Conservation (phyloP, 30 jellyfish, hydroid and myxozoan species). For the Cassiopea andromeda region DNA sequence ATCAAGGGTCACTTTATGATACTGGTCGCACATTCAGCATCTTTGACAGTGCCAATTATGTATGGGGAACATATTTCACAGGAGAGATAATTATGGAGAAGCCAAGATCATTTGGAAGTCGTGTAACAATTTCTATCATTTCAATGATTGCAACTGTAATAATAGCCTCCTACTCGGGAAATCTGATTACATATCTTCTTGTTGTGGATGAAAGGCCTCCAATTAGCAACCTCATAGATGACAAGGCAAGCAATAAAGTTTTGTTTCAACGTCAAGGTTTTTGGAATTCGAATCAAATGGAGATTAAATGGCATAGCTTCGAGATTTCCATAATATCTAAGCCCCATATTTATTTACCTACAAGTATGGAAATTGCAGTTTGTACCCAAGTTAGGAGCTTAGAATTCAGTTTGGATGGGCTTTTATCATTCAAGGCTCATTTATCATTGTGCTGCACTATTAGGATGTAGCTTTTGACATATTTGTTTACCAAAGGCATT, state of each 20-base stretch:
- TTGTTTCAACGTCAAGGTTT: background rate
- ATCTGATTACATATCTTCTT: slow-evolving; percentile 23
- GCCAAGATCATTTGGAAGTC: slow-evolving; percentile 14
- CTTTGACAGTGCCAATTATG: slow-evolving; percentile 32
- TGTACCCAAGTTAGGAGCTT: no score
- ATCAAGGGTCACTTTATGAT: background rate
- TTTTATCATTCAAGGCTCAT: no score
- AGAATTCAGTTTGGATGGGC: no score
- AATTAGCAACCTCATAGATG: slow-evolving; percentile 11
- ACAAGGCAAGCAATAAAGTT: slow-evolving; percentile 2
- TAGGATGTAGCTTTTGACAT: no score
- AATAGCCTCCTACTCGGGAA: slow-evolving; percentile 25
- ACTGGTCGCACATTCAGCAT: background rate
- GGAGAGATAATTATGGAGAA: slow-evolving; percentile 42
- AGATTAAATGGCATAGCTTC: no score
- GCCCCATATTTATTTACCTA: no score
- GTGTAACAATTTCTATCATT: background rate
- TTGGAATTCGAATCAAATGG: no score
- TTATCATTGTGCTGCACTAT: no score
- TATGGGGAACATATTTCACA: slow-evolving; percentile 39
- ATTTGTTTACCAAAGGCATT: no score
- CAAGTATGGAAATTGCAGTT: no score
- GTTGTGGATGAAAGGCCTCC: slow-evolving; percentile 23
- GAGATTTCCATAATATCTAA: no score
- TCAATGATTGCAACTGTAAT: background rate